Conservation (phyloP, 2,888 invertebrate species). For the Cosmia trapezina region DNA sequence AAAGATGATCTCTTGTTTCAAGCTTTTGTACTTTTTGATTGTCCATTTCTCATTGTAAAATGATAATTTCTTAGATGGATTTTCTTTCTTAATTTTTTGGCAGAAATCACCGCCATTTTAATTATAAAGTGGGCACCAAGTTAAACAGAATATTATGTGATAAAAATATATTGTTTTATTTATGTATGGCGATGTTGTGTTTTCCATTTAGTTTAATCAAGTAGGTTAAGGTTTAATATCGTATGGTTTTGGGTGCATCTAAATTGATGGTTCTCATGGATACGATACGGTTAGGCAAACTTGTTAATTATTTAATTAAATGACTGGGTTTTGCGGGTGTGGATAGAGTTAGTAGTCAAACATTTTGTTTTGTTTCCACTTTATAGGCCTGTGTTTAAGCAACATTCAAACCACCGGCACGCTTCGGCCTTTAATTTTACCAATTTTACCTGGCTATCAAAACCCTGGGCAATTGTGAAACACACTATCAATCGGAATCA, state of each 20-base stretch:
- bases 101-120: no score
- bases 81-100: no score
- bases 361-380: no score
- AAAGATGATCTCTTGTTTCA: conserved; percentile 1
- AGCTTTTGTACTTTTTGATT: neutral
- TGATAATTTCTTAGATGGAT: neutral
- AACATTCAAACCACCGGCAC: no score
- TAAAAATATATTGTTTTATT: conserved; percentile 61
- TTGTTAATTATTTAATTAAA: no score
- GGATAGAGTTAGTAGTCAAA: no score
- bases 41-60: neutral
- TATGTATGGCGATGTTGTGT: conserved; percentile 69
- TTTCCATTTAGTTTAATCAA: conserved; percentile 67
- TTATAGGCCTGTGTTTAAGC: no score
- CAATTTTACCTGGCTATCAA: no score
- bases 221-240: conserved; percentile 56
- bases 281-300: conserved; percentile 25
- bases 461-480: no score
- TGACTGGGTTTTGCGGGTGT: neutral
- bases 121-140: conserved; percentile 37
- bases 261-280: conserved; percentile 33
- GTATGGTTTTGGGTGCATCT: conserved; percentile 62
- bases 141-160: conserved; percentile 57
- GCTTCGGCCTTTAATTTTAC: no score
- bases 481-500: no score